phyloP scores from a whole-genome alignment of 2,888 invertebrate genomes.

The Schizaphis graminum region DNA sequence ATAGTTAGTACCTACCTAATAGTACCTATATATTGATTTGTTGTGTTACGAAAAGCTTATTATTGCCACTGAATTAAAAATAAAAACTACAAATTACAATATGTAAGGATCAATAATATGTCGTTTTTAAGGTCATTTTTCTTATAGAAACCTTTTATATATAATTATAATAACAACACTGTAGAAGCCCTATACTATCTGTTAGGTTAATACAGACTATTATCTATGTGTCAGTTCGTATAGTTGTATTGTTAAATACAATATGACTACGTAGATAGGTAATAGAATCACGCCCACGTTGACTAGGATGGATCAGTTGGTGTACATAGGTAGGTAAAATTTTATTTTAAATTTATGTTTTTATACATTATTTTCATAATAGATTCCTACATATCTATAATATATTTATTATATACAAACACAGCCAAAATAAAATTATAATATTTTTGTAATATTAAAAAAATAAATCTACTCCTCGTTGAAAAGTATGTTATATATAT shows the following conservation, averaged over 20 bases:
- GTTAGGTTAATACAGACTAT: neutral
- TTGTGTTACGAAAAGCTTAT: conserved; percentile 1
- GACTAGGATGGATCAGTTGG: neutral
- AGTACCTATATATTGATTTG: conserved; percentile 10
- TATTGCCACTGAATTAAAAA: conserved; percentile 9
- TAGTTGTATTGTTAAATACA: neutral
- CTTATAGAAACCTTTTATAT: conserved; percentile 58
- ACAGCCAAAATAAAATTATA: too few species aligned
- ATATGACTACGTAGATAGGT: neutral
- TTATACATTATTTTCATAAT: neutral
- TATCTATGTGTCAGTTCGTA: neutral
- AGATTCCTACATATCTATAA: neutral
- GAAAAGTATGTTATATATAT: neutral
- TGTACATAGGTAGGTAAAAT: neutral
- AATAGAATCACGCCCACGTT: neutral
- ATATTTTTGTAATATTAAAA: too few species aligned
- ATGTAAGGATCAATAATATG: conserved; percentile 10
- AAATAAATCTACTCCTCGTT: neutral
- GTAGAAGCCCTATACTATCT: conserved; percentile 42
- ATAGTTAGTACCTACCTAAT: neutral
- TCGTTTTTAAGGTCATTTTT: conserved; percentile 49
- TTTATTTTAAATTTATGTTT: neutral
- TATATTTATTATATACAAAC: neutral
- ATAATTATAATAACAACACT: conserved; percentile 34
- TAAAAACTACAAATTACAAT: neutral